Evolutionary conservation across 2,113 vertebrate species (phyloP).

Genomic region (Corythoichthys intestinalis): DNA sequence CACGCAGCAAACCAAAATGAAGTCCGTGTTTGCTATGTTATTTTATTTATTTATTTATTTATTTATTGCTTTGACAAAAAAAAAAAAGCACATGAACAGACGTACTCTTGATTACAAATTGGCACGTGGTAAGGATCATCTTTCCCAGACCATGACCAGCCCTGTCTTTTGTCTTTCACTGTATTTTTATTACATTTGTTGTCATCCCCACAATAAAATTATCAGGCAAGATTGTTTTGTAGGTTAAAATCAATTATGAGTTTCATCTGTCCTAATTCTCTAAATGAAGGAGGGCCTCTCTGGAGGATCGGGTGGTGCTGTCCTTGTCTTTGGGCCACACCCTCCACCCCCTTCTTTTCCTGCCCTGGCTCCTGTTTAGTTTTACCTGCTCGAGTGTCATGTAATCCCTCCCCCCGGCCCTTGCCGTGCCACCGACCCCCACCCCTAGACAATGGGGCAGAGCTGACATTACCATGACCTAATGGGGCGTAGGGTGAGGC

Average conservation of each 20-base stretch:
- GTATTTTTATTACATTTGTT: background rate
- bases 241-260: conserved; percentile 15
- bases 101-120: no score
- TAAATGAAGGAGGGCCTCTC: conserved; percentile 53
- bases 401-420: conserved; percentile 59
- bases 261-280: conserved; percentile 52
- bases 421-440: conserved; percentile 58
- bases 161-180: background rate
- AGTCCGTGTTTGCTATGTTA: no score
- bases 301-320: conserved; percentile 49
- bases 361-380: conserved; percentile 55
- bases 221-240: conserved; percentile 3
- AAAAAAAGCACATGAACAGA: no score
- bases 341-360: conserved; percentile 30
- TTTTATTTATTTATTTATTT: no score
- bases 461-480: conserved; percentile 70
- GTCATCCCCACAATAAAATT: background rate
- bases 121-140: no score
- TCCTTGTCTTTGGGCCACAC: conserved; percentile 57
- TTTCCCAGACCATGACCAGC: background rate
- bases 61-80: no score
- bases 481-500: conserved; percentile 45
- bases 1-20: no score
- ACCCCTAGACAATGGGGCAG: conserved; percentile 62
- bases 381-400: conserved; percentile 72